Evolutionary conservation across 2,888 invertebrate species (phyloP), one percentile per base, ranked within the genome.

Genomic region (Brachyopa scutellaris): DNA sequence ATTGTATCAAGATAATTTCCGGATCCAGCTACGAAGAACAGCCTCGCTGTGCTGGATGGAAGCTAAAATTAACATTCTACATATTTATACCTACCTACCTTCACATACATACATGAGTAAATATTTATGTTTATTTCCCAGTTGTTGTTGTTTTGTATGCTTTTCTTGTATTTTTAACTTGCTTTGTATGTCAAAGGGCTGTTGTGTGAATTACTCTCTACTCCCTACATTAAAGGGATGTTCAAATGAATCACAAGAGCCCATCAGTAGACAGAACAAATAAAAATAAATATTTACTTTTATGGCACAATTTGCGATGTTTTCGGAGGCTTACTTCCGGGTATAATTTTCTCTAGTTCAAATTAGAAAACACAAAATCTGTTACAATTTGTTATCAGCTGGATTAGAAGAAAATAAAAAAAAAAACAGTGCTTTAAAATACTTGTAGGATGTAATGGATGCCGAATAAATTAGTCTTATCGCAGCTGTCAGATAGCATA

Each of bases 1-100:
- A 77, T 77, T 38, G 77, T 47, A 77, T 77, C 61, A 55, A 40
- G 61, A 69, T 69, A 62, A 77, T 62, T 77, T 64, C 64, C 64
- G 38, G 23, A 49, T 64, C 15, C 64, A 49, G 33, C 38, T 31
- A 26, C n/a, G 15, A 47, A 38, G 15, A 57, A 31, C n/a, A n/a
- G n/a, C n/a, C n/a, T n/a, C n/a, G n/a, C n/a, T n/a, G n/a, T n/a
- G n/a, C n/a, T 57, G 33, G 45, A 57, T 49, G 47, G 31, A 49
- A 33, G 61, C 51, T 55, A 55, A 42, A 62, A 45, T 76, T 62
- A 77, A 69, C 61, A 77, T 62, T 9, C 13, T 38, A 9, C 31
- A 15, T 47, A 26, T 31, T 23, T n/a, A 31, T 8, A 17, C 15
- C 17, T 11, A 31, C n/a, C n/a, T n/a, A n/a, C n/a, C n/a, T n/a